Percentiles rank a stretch among this genome's conserved stretches.
Conservation (phyloP, 2,797 vertebrate species). For the Ctenopoma kingsleyae region DNA sequence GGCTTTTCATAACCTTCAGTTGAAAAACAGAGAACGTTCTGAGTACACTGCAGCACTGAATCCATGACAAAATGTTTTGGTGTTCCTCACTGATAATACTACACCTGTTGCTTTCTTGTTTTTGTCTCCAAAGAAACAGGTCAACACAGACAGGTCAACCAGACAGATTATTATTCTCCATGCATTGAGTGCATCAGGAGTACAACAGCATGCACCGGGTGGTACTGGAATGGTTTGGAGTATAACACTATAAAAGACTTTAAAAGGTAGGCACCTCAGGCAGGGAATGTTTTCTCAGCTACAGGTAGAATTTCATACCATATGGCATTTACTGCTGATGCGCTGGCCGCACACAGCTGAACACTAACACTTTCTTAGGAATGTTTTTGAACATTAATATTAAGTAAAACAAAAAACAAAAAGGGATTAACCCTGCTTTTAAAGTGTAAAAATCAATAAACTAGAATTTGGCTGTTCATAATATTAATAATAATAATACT, state of each 20-base stretch:
- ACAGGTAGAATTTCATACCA: slow-evolving; percentile 60
- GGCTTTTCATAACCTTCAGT: slow-evolving; percentile 93
- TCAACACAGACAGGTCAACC: slow-evolving; percentile 77
- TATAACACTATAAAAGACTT: slow-evolving; percentile 67
- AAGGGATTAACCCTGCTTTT: slow-evolving; percentile 5
- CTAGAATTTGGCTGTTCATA: slow-evolving; percentile 14
- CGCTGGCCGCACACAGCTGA: slow-evolving; percentile 34
- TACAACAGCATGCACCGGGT: slow-evolving; percentile 88
- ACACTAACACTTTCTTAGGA: slow-evolving; percentile 35
- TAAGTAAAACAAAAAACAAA: slow-evolving; percentile 3
- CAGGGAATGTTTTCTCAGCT: slow-evolving; percentile 70
- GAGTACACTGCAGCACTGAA: slow-evolving; percentile 90
- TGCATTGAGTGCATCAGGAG: slow-evolving; percentile 78
- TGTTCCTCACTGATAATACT: slow-evolving; percentile 72
- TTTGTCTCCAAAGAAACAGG: slow-evolving; percentile 83
- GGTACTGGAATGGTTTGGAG: slow-evolving; percentile 86
- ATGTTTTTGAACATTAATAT: slow-evolving; percentile 44
- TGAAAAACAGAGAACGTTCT: slow-evolving; percentile 92
- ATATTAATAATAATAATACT: slow-evolving; percentile 15
- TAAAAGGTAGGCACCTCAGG: slow-evolving; percentile 74
- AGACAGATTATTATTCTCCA: slow-evolving; percentile 90
- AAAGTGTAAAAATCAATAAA: slow-evolving; percentile 26
- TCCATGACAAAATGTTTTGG: slow-evolving; percentile 83
- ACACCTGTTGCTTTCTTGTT: slow-evolving; percentile 85
- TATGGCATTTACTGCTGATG: slow-evolving; percentile 18